Conservation (phyloP, 1,140 invertebrate genomes). For the Andrena cerasifolii region DNA sequence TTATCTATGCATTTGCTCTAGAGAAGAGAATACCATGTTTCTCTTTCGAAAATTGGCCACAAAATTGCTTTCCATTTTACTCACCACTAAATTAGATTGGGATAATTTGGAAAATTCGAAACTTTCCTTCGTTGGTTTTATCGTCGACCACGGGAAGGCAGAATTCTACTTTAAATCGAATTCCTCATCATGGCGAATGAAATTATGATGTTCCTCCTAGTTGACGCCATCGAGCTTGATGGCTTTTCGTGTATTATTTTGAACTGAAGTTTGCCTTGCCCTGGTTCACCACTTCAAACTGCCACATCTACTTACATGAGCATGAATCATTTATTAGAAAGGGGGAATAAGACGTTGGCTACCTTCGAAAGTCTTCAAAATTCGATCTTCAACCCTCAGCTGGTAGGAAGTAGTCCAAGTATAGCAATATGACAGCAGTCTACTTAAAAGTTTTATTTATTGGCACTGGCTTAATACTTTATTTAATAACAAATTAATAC, state of each 20-base stretch:
- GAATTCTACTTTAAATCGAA: neutral
- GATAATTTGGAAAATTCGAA: conserved; percentile 11
- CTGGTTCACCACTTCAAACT: conserved; percentile 4
- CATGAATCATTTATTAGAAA: conserved; percentile 29
- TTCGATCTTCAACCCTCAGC: neutral
- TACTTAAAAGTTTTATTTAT: neutral
- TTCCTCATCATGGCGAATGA: neutral
- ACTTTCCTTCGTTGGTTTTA: neutral
- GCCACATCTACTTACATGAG: conserved; percentile 35
- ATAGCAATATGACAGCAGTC: no score
- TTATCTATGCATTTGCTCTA: no score
- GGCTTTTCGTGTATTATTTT: neutral
- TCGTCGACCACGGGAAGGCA: neutral
- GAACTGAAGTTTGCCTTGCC: conserved; percentile 9
- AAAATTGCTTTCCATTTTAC: neutral
- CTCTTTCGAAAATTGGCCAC: neutral
- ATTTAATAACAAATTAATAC: no score
- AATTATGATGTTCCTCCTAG: neutral
- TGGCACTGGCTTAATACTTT: no score
- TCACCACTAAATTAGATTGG: no score
- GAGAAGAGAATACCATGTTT: no score
- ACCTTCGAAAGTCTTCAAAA: neutral
- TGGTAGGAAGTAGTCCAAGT: no score
- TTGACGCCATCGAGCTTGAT: neutral
- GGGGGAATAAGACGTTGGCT: neutral